Percentiles rank a stretch among this genome's conserved stretches.
These are phyloP conservation scores for Eretmochelys imbricata DNA, from an alignment of 2,113 vertebrate species.

Conservation along the genomic window DNA sequence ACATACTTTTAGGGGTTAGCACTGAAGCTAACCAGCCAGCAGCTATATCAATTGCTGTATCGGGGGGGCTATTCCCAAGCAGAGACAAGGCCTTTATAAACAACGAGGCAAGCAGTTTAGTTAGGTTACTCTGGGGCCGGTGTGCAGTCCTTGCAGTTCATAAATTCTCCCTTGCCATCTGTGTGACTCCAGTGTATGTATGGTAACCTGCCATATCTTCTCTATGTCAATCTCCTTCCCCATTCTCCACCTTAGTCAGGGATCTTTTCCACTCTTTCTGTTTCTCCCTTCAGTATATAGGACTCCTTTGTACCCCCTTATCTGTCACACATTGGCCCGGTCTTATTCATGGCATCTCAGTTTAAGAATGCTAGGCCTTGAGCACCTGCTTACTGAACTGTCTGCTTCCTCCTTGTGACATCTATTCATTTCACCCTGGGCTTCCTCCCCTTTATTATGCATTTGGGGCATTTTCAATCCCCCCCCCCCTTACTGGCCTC, in stretches of 20 bases:
- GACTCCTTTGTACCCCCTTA: not conserved
- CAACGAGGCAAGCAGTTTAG: not conserved
- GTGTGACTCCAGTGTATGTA: not conserved
- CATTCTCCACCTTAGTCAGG: too few relatives aligned
- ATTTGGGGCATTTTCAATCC: not conserved
- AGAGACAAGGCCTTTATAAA: not conserved
- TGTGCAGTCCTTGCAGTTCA: accelerated
- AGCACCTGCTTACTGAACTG: not conserved
- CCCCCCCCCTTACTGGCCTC: not conserved
- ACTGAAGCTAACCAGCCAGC: not conserved
- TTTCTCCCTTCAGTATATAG: not conserved
- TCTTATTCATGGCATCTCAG: not conserved
- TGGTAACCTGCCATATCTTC: not conserved
- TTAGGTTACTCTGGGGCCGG: not conserved
- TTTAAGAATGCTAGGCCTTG: not conserved
- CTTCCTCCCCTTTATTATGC: not conserved
- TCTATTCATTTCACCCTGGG: not conserved
- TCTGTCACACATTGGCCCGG: accelerated
- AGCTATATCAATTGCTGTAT: not conserved
- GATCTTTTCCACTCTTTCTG: not conserved
- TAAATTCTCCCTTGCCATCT: accelerated
- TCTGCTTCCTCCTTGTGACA: not conserved
- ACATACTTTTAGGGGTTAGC: not conserved
- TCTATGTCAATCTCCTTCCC: not conserved
- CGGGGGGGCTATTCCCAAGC: not conserved